Evolutionary conservation across 1,140 invertebrate species (phyloP).

Genomic region (Brachionus rotundiformis): DNA sequence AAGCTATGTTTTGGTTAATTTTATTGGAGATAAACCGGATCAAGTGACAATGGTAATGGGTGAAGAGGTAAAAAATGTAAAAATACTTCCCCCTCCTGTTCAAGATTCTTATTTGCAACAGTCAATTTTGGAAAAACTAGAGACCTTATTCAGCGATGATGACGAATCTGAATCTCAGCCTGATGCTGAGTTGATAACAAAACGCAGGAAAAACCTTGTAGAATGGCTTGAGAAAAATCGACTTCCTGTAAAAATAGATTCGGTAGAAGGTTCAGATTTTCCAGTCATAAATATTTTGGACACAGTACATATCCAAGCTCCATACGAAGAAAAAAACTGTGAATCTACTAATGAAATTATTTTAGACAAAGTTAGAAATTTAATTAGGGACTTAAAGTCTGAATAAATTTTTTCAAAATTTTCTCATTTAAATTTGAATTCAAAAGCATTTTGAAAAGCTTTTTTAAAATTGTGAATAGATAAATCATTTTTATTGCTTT

Average conservation of each 20-base stretch:
- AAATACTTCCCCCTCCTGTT: neutral
- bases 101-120: neutral
- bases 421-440: neutral
- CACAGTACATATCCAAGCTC: slow-evolving; percentile 17
- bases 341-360: slow-evolving; percentile 50
- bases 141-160: neutral
- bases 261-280: neutral
- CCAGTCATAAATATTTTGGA: slow-evolving; percentile 37
- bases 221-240: slow-evolving; percentile 42
- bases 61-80: slow-evolving; percentile 17
- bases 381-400: neutral
- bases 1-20: slow-evolving; percentile 20
- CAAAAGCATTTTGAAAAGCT: slow-evolving; percentile 27
- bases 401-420: slow-evolving; percentile 16
- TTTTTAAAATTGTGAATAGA: neutral
- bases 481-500: neutral
- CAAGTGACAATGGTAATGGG: neutral
- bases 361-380: slow-evolving; percentile 44
- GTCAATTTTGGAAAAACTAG: neutral
- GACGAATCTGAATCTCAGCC: neutral
- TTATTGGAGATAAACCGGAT: neutral
- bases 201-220: neutral
- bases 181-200: neutral
- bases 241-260: neutral
- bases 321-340: slow-evolving; percentile 11